A percentile compares a stretch with the other conserved stretches of the same genome.
Evolutionary conservation across 2,888 invertebrate genomes (phyloP).

Genomic region (Escarpia spicata): DNA sequence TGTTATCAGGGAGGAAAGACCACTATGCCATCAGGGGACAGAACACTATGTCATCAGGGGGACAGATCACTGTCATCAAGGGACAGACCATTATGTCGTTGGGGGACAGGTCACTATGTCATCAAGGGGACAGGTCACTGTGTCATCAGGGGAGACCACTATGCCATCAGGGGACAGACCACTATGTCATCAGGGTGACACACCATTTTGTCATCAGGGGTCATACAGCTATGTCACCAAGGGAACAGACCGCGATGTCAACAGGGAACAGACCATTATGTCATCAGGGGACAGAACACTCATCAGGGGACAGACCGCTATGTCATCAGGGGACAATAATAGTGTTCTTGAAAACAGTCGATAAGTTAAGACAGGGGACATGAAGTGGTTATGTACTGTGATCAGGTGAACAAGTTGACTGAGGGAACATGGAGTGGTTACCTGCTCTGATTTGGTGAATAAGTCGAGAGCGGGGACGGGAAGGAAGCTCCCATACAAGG

Average conservation of each 20-base stretch:
- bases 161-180: too few species aligned
- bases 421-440: neutral
- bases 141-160: too few species aligned
- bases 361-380: neutral
- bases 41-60: neutral
- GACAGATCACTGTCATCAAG: neutral
- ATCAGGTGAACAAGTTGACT: neutral
- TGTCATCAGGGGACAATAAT: too few species aligned
- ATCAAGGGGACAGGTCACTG: too few species aligned
- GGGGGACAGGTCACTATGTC: neutral
- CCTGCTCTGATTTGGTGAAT: conserved; percentile 33
- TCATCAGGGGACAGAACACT: neutral
- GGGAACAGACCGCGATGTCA: neutral
- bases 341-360: too few species aligned
- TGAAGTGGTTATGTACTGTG: neutral
- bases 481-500: conserved; percentile 62
- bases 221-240: too few species aligned
- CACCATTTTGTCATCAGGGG: too few species aligned
- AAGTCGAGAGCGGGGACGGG: conserved; percentile 48
- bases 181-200: too few species aligned
- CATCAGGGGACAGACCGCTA: neutral
- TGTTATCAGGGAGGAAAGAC: too few species aligned
- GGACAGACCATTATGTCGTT: neutral
- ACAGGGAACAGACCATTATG: neutral
- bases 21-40: too few species aligned